Base-by-base conservation (phyloP, 2,888 invertebrate genomes). In the Pseudolycoriella hygida region DNA sequence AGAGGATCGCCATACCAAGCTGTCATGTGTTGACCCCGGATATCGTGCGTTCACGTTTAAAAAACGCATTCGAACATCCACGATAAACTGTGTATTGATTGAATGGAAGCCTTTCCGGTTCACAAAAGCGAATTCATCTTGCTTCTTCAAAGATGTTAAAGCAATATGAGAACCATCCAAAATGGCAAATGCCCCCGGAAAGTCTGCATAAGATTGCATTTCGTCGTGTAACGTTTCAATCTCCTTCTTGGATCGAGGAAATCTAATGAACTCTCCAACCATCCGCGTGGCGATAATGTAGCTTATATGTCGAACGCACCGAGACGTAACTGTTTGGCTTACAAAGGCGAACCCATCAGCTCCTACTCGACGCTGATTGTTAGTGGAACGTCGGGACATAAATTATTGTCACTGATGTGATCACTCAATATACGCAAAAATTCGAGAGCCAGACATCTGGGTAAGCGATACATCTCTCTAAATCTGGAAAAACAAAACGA, bases 31-130 rank as follows among this genome's bases (percentile, higher is more conserved):
- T 38, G 43, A 43, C 4, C 43, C 43, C 2, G 43, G 20, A 34
- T 18, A 43, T 20, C 43, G 5, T 6, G 37, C 43, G 14, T 43
- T 43, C 2, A 19, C 25, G 20, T 43, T 43, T 4, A 20, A 32
- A 38, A 37, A 37, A 3, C 17, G 14, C 18, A 43, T n/a, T 3
- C 19, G n/a, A n/a, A 25, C 14, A 14, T 20, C 14, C 17, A 31
- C 17, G 4, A 43, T 19, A 5, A 43, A 19, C 37, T 43, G 43
- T 3, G 20, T 15, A 14, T 43, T 43, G 11, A 43, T 37, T 11
- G 43, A 43, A n/a, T 43, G 37, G 14, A 20, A 43, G 10, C 38
- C 38, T 14, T 43, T 43, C 8, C 43, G 17, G 19, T 43, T 43
- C 6, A 43, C 14, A 20, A 14, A 43, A n/a, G 37, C 43, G 18